phyloP scores from a whole-genome alignment of 2,888 invertebrate species.

The Margaritifera margaritifera region DNA sequence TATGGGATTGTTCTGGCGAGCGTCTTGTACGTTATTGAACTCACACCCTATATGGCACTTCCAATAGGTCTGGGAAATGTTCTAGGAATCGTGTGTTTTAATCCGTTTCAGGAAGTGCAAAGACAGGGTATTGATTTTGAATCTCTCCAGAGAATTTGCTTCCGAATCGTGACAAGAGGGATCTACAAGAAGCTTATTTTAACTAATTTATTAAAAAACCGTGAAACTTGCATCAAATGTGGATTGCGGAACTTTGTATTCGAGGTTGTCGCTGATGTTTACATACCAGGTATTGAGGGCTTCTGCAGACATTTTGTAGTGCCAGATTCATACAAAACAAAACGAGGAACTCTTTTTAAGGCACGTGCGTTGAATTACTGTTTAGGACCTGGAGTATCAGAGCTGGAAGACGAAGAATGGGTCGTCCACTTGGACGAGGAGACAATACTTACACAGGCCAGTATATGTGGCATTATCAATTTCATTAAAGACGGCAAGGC shows the following conservation, averaged over 20 bases:
- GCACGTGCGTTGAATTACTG: slow-evolving; percentile 55
- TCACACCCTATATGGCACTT: slow-evolving; percentile 17
- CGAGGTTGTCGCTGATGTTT: slow-evolving; percentile 46
- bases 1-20: not conserved
- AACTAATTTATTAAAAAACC: slow-evolving; percentile 30
- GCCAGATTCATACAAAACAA: slow-evolving; percentile 36
- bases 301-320: slow-evolving; percentile 40
- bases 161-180: slow-evolving; percentile 51
- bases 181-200: slow-evolving; percentile 41
- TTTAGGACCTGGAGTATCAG: slow-evolving; percentile 38
- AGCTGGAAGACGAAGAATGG: slow-evolving; percentile 48
- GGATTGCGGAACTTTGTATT: slow-evolving; percentile 33
- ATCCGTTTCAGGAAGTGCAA: slow-evolving; percentile 12
- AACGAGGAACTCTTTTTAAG: slow-evolving; percentile 38
- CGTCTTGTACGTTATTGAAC: slow-evolving; percentile 7
- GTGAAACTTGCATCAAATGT: slow-evolving; percentile 20
- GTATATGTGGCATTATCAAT: slow-evolving; percentile 47
- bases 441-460: slow-evolving; percentile 45
- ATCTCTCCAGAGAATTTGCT: slow-evolving; percentile 43
- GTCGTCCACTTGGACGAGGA: slow-evolving; percentile 60
- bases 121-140: not conserved
- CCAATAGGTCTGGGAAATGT: slow-evolving; percentile 11
- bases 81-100: slow-evolving; percentile 11
- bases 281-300: slow-evolving; percentile 15
- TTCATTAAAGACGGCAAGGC: slow-evolving; percentile 43